phyloP scores from a whole-genome alignment of 2,113 vertebrate species.

The Phasianus colchicus region DNA sequence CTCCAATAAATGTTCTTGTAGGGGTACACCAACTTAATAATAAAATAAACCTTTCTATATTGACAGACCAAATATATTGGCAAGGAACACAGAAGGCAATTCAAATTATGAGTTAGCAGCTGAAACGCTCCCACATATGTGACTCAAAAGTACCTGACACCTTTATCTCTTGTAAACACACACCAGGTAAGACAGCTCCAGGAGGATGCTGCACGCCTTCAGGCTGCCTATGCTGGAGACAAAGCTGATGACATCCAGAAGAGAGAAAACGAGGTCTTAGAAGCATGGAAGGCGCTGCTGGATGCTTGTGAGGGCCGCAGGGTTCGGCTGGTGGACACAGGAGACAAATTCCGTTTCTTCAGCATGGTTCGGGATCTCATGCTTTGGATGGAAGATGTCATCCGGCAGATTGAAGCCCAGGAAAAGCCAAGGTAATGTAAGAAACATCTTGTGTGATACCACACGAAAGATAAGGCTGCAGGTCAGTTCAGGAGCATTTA shows the following conservation, averaged over 20 bases:
- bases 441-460: neutral
- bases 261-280: constrained; percentile 91
- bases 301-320: constrained; percentile 91
- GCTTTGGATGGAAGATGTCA: constrained; percentile 99
- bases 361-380: constrained; percentile 96
- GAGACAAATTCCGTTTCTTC: constrained; percentile 98
- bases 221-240: constrained; percentile 96
- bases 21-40: neutral
- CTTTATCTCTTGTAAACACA: neutral
- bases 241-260: constrained; percentile 98
- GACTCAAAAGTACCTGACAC: neutral
- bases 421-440: constrained; percentile 91
- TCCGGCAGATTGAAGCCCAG: constrained; percentile 95
- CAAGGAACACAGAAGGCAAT: neutral
- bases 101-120: neutral
- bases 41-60: neutral
- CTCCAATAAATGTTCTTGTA: neutral
- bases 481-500: neutral
- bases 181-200: constrained; percentile 94
- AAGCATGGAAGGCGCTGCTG: constrained; percentile 91
- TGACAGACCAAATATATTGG: neutral
- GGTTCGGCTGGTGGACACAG: constrained; percentile 88
- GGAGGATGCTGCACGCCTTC: constrained; percentile 94
- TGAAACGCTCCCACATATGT: neutral
- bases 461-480: neutral